Conservation (phyloP, 2,888 invertebrate species). For the Anticlea derivata region DNA sequence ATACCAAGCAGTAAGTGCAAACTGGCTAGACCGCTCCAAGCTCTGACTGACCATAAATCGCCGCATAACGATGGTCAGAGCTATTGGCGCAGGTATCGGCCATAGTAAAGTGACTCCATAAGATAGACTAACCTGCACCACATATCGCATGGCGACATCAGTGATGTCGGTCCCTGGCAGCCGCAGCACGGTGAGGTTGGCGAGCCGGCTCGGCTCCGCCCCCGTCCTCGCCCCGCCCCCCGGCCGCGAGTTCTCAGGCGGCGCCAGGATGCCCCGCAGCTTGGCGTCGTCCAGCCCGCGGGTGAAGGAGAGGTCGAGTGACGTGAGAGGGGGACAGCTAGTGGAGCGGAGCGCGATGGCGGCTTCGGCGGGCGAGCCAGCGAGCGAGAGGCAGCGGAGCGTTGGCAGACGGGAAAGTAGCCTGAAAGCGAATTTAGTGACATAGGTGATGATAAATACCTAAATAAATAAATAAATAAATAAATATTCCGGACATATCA, state of each 20-base stretch:
- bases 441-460: no score
- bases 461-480: no score
- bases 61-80: no score
- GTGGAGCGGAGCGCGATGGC: constrained; percentile 92
- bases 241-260: constrained; percentile 93
- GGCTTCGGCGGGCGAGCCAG: constrained; percentile 90
- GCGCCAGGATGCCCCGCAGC: constrained; percentile 92
- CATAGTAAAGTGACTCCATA: neutral
- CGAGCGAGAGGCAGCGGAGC: constrained; percentile 90
- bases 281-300: constrained; percentile 93
- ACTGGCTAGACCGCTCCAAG: no score
- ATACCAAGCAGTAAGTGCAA: no score
- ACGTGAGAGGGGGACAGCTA: constrained; percentile 90
- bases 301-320: constrained; percentile 93
- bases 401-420: constrained; percentile 93
- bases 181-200: constrained; percentile 89
- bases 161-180: constrained; percentile 95
- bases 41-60: no score
- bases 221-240: constrained; percentile 70
- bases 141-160: constrained; percentile 89
- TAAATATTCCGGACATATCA: no score
- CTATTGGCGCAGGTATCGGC: no score
- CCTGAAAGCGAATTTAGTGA: constrained; percentile 47
- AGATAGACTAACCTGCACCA: constrained; percentile 64
- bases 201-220: constrained; percentile 81